phyloP scores from a whole-genome alignment of 2,113 vertebrate genomes.

The Edolisoma coerulescens region DNA sequence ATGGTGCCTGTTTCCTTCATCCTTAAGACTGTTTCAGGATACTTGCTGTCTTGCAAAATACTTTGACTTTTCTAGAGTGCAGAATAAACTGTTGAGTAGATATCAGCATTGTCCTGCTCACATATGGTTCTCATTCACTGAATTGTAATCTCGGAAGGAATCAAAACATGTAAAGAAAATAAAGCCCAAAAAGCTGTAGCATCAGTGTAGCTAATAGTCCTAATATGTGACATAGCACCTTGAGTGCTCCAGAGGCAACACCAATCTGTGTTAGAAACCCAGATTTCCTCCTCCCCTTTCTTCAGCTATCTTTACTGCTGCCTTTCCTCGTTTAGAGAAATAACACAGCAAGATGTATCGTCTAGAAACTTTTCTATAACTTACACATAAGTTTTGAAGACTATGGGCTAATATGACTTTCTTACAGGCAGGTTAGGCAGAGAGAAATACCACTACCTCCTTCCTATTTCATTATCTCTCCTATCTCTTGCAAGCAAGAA shows the following conservation, averaged over 20 bases:
- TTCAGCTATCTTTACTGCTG: background rate
- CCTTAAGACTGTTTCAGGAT: background rate
- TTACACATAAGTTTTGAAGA: background rate
- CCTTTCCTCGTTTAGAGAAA: background rate
- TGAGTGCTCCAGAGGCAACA: background rate
- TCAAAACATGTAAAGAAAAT: background rate
- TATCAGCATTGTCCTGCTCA: background rate
- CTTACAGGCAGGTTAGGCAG: background rate
- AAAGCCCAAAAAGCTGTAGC: background rate
- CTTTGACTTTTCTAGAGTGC: background rate
- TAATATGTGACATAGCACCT: background rate
- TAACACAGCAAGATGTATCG: background rate
- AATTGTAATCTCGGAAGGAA: background rate
- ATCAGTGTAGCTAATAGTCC: background rate
- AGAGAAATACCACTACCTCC: background rate
- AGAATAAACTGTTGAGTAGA: background rate
- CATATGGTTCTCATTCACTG: background rate
- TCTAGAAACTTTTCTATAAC: background rate
- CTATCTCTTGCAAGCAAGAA: background rate
- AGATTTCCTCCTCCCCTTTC: background rate
- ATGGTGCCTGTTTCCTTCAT: background rate
- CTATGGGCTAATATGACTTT: background rate
- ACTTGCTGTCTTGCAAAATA: background rate
- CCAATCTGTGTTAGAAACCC: background rate
- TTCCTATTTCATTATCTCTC: background rate